Evolutionary conservation across 2,888 invertebrate genomes (phyloP).

Genomic region (Drosophila stalkeri): DNA sequence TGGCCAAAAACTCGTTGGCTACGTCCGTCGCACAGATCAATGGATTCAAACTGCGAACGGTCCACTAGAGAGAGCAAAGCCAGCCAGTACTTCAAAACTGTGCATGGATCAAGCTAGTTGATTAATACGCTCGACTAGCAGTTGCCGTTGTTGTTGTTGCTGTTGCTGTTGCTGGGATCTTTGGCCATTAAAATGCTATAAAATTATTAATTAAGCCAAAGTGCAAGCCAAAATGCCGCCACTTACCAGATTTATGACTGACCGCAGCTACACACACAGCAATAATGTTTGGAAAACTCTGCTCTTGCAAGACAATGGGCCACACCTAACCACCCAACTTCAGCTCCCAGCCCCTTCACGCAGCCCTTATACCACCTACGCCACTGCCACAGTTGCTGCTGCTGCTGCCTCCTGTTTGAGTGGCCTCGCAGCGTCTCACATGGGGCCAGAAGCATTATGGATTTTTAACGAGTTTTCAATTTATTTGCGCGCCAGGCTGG

Average conservation of each 20-base stretch:
- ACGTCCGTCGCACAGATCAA: conserved; percentile 64
- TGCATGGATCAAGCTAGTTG: conserved; percentile 61
- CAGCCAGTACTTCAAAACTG: conserved; percentile 20
- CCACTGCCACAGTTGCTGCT: background rate
- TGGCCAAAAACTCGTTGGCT: conserved; percentile 50
- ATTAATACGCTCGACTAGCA: conserved; percentile 51
- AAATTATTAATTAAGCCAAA: conserved; percentile 80
- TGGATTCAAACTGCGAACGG: conserved; percentile 36
- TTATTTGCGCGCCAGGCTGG: conserved; percentile 81
- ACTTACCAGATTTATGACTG: conserved; percentile 74
- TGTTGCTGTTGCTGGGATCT: conserved; percentile 33
- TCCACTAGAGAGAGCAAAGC: background rate
- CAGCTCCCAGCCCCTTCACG: background rate
- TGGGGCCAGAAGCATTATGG: conserved; percentile 82
- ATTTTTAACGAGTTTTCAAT: conserved; percentile 85
- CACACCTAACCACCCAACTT: background rate
- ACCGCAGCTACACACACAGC: background rate
- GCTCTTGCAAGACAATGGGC: conserved; percentile 30
- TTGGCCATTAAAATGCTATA: conserved; percentile 79
- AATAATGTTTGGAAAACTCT: conserved; percentile 16
- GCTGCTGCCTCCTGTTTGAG: conserved; percentile 33
- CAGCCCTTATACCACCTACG: background rate
- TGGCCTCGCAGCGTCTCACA: conserved; percentile 52
- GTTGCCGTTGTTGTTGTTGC: conserved; percentile 1
- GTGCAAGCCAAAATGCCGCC: conserved; percentile 61